Percentiles rank a stretch among this genome's conserved stretches.
Conservation (phyloP, 2,113 vertebrate species). For the Syngnathoides biaculeatus region DNA sequence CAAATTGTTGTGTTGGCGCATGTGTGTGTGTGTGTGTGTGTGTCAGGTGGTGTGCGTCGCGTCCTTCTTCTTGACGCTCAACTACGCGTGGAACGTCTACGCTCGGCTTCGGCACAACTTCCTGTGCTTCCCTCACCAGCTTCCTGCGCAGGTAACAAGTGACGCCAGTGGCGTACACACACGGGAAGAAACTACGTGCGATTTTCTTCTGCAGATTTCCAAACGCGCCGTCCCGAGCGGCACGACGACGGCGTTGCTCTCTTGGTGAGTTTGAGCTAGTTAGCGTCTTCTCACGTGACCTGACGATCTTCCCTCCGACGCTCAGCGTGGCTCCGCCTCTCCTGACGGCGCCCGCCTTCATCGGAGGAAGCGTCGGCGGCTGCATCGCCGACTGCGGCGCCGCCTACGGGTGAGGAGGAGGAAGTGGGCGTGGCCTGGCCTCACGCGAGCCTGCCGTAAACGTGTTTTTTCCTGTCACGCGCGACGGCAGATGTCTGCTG, state of each 20-base stretch:
- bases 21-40: neutral
- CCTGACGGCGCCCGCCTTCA: slow-evolving; percentile 81
- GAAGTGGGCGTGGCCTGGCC: too few species aligned
- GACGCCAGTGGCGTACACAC: neutral
- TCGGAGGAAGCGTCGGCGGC: slow-evolving; percentile 69
- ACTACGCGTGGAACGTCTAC: slow-evolving; percentile 84
- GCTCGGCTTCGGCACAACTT: slow-evolving; percentile 72
- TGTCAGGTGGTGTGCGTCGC: slow-evolving; percentile 81
- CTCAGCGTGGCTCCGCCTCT: slow-evolving; percentile 78
- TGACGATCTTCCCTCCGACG: neutral
- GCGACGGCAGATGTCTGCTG: slow-evolving; percentile 76
- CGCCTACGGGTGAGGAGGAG: slow-evolving; percentile 76
- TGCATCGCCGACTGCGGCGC: slow-evolving; percentile 82
- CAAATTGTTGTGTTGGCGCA: neutral
- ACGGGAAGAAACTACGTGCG: neutral
- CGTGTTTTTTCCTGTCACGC: neutral
- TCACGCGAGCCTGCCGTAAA: neutral
- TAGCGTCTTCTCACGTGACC: neutral
- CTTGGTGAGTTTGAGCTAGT: slow-evolving; percentile 53
- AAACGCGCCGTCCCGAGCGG: slow-evolving; percentile 51
- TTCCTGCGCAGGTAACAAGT: slow-evolving; percentile 63
- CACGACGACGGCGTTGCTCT: slow-evolving; percentile 34
- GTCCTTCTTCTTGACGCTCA: slow-evolving; percentile 84
- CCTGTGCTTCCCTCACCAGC: slow-evolving; percentile 53
- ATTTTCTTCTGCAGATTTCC: slow-evolving; percentile 63